Base-by-base conservation (phyloP, 2,888 invertebrate species). In the Acrobasis suavella region DNA sequence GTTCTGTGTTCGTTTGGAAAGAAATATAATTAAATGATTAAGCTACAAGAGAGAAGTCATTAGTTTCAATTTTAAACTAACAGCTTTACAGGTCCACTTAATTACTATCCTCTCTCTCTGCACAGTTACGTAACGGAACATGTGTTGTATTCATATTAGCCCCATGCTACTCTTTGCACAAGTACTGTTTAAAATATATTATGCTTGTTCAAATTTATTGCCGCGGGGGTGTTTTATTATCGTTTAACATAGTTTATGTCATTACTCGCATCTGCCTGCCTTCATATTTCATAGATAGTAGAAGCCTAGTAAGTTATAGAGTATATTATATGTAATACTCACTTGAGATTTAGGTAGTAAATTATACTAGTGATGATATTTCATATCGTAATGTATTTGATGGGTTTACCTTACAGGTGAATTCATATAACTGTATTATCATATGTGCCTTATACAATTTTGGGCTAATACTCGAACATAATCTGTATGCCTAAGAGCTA, bases 211-310 rank as follows among this genome's bases (percentile, higher is more conserved):
- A 46, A 61, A 61, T 61, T 61, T 61, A 61, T 54, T 22, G 17
- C 42, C 22, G n/a, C n/a, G 14, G n/a, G 46, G 32, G 32, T 15
- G 61, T 54, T 61, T 61, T 61, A 62, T 62, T 62, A 42, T 55
- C 12, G 46, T 49, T 62, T 55, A 62, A 62, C 39, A 60, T 54
- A 61, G 61, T 55, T 61, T 49, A 54, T 55, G 55, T 55, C 49
- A 62, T 62, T 62, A 62, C 49, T 38, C 38, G 37, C 62, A 62
- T 62, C 62, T 62, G 62, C 38, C 55, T 16, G 54, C 62, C 49
- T 38, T 55, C 62, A 62, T 62, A 62, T 55, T 62, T 62, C 55
- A 62, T 38, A 50, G 55, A 46, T 55, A 39, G 17, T 42, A 42
- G 42, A 56, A 46, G 22, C 56, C 56, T 46, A 46, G 10, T 56